Conservation (phyloP, 2,113 vertebrate genomes). For the Actenoides hombroni region DNA sequence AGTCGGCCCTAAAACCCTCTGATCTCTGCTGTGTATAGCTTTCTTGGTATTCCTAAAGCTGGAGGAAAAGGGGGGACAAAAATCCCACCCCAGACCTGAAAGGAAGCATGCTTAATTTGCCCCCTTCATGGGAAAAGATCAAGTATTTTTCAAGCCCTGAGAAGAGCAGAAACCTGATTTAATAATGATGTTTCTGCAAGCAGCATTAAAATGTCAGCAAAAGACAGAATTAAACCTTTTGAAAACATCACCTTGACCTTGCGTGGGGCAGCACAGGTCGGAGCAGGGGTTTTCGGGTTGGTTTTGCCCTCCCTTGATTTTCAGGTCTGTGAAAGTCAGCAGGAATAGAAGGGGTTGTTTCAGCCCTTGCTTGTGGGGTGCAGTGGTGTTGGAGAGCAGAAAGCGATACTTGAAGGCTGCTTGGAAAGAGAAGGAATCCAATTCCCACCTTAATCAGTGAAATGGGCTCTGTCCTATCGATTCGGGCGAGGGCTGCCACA, state of each 20-base stretch:
- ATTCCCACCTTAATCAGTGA: neutral
- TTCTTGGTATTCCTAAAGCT: neutral
- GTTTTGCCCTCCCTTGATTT: neutral
- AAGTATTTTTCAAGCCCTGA: neutral
- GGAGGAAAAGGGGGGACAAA: rapidly evolving
- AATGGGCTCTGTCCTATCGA: neutral
- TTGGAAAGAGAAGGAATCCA: neutral
- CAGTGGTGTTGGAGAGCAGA: neutral
- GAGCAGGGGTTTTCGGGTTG: neutral
- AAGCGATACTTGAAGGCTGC: neutral
- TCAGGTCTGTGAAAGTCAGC: neutral
- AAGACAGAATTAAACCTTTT: neutral
- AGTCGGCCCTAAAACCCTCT: neutral
- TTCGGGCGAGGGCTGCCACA: neutral
- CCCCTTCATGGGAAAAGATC: neutral
- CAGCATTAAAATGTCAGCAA: neutral
- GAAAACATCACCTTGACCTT: neutral
- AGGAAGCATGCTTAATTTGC: neutral
- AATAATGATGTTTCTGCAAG: neutral
- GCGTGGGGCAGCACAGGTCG: neutral
- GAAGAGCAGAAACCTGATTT: neutral
- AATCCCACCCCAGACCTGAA: neutral
- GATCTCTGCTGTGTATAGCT: neutral
- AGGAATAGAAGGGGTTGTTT: neutral
- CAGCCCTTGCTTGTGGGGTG: neutral